Conservation (phyloP, 1,140 invertebrate species). For the Hypsibius dujardini region DNA sequence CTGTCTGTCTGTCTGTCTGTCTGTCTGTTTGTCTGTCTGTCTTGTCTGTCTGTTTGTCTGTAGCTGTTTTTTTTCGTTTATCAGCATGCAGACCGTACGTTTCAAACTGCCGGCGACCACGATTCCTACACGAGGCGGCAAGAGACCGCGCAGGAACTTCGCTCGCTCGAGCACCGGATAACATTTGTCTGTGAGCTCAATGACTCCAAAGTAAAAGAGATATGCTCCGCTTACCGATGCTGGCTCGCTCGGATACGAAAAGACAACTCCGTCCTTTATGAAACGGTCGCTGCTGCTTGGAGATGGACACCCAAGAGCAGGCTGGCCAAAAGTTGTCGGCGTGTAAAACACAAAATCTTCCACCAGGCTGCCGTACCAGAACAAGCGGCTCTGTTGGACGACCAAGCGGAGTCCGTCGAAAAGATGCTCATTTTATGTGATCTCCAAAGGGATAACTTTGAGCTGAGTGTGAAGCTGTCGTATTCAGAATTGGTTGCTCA, state of each 20-base stretch:
- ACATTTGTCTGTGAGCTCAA: neutral
- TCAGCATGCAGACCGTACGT: slow-evolving; percentile 4
- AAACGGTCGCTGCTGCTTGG: neutral
- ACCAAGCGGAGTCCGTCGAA: neutral
- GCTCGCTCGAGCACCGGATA: neutral
- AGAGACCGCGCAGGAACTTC: neutral
- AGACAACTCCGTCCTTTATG: slow-evolving; percentile 3
- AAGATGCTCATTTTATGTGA: neutral
- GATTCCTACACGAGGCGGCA: neutral
- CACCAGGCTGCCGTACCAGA: neutral
- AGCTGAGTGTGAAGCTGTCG: neutral
- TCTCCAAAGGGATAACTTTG: slow-evolving; percentile 5
- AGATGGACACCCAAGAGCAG: neutral
- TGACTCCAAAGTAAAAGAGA: neutral
- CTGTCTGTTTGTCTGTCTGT: no score
- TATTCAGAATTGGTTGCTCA: slow-evolving; percentile 7
- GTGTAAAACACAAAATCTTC: neutral
- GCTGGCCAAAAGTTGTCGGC: neutral
- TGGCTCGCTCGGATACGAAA: neutral
- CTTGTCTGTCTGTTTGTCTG: no score
- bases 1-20: no score
- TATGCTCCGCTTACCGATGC: neutral
- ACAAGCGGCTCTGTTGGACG: neutral
- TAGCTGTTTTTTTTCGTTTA: no score
- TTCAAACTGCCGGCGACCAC: neutral